phyloP scores from a whole-genome alignment of 2,888 invertebrate genomes.

The Cerastis rubricosa region DNA sequence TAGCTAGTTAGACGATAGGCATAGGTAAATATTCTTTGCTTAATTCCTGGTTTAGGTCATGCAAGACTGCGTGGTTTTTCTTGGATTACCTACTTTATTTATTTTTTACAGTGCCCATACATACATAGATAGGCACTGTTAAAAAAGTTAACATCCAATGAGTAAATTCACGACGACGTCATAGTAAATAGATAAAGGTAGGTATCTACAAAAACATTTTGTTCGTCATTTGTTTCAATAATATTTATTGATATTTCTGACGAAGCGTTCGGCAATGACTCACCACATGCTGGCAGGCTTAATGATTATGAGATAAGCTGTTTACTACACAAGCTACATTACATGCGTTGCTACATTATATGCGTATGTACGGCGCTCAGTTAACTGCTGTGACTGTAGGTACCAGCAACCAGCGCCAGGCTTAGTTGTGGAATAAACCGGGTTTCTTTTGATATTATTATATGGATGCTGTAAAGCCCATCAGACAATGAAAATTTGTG shows the following conservation, averaged over 20 bases:
- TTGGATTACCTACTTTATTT: not conserved
- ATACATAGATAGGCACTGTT: not conserved
- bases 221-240: slow-evolving; percentile 12
- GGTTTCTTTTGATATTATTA: not conserved
- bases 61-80: not conserved
- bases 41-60: not conserved
- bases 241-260: slow-evolving; percentile 7
- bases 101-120: too few species aligned
- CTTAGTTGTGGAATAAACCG: not conserved
- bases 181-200: not conserved
- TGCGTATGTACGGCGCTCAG: not conserved
- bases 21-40: not conserved
- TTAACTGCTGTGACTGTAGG: not conserved
- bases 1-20: slow-evolving; percentile 3
- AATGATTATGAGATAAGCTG: not conserved
- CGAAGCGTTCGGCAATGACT: not conserved
- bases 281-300: not conserved
- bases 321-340: not conserved
- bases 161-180: not conserved
- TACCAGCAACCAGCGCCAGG: not conserved
- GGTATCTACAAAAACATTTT: slow-evolving; percentile 1
- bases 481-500: not conserved
- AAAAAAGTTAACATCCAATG: not conserved
- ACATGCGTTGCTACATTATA: not conserved
- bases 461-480: not conserved